phyloP scores from a whole-genome alignment of 2,113 vertebrate species.

The Nyctibius bracteatus region DNA sequence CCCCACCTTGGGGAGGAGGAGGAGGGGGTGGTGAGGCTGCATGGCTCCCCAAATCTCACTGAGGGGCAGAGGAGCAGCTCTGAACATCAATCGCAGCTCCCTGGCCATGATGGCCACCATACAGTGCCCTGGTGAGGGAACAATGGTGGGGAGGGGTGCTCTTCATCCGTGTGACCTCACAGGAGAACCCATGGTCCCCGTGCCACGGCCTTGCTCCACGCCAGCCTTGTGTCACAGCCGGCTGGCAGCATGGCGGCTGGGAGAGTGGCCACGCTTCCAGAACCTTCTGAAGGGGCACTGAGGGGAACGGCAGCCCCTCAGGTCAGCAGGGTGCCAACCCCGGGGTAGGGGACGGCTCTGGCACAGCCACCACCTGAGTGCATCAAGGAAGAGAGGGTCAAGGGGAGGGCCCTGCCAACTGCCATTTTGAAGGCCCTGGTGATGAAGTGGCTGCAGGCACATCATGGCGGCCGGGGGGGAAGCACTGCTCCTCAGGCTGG shows the following conservation, averaged over 20 bases:
- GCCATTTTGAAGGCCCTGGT: neutral
- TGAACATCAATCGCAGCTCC: neutral
- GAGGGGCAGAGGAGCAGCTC: accelerated
- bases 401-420: too few relatives aligned
- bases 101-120: accelerated
- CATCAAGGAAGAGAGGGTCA: neutral
- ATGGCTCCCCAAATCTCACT: neutral
- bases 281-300: neutral
- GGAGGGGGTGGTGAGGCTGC: accelerated
- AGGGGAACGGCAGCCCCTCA: neutral
- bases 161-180: neutral
- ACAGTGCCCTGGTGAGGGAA: neutral
- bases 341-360: neutral
- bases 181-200: too few relatives aligned
- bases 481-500: neutral
- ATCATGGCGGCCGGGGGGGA: neutral
- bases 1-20: neutral
- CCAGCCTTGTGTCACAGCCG: accelerated
- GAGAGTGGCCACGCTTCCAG: neutral
- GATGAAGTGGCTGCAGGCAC: neutral
- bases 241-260: neutral
- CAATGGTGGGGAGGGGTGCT: neutral
- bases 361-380: accelerated
- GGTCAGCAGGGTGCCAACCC: neutral
- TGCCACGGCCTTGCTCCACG: accelerated